phyloP scores from a whole-genome alignment of 2,113 vertebrate genomes.

The Halcyon malimbica region DNA sequence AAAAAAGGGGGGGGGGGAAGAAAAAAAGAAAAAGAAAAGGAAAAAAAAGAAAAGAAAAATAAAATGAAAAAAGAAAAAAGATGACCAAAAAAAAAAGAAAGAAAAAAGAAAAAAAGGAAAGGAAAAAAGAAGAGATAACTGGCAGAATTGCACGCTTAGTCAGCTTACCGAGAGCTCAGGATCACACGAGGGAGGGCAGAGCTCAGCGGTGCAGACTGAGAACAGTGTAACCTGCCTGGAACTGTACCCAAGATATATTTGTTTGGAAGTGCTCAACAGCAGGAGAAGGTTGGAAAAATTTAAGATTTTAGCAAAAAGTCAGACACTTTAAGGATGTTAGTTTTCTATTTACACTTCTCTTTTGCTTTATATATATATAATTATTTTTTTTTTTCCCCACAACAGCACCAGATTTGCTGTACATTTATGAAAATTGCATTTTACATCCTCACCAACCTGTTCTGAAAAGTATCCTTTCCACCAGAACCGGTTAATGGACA shows the following conservation, averaged over 20 bases:
- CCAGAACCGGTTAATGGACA: background rate
- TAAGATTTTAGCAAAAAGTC: background rate
- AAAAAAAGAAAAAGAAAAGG: too few species aligned
- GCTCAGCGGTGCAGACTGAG: background rate
- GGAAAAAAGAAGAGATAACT: background rate
- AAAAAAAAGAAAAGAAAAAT: too few species aligned
- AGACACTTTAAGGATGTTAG: background rate
- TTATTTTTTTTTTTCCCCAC: too few species aligned
- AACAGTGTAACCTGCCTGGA: background rate
- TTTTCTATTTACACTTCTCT: background rate
- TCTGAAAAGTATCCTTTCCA: background rate
- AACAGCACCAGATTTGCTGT: background rate
- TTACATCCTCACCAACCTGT: background rate
- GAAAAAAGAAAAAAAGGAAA: background rate
- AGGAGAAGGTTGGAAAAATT: background rate
- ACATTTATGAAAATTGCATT: background rate
- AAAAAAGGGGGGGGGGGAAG: too few species aligned
- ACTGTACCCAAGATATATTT: background rate
- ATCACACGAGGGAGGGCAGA: background rate
- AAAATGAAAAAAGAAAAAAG: too few species aligned
- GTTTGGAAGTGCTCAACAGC: background rate
- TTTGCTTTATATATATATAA: background rate
- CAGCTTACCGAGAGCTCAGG: background rate
- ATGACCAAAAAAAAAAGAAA: background rate
- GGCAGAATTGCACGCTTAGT: background rate